Evolutionary conservation across 2,113 vertebrate species (phyloP).

Genomic region (Panthera leo): DNA sequence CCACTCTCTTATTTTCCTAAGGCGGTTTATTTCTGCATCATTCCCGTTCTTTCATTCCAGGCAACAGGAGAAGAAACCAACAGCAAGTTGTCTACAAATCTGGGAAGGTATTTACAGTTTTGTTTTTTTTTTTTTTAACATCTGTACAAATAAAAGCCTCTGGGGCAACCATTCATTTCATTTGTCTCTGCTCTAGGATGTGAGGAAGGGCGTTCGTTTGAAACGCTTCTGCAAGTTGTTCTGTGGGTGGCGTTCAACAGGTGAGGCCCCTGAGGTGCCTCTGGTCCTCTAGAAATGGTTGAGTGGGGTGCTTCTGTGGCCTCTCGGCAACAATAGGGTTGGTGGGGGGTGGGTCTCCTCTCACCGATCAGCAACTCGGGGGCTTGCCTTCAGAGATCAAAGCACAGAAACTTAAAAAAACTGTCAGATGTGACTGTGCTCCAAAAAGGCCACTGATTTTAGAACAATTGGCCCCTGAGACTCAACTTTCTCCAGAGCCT

Average conservation of each 20-base stretch:
- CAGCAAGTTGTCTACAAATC: not conserved
- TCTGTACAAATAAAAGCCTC: constrained; percentile 49
- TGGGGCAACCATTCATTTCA: constrained; percentile 43
- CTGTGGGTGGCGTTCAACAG: constrained; percentile 35
- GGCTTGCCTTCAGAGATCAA: not conserved
- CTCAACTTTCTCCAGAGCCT: not conserved
- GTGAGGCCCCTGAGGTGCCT: not conserved
- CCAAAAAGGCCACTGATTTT: not conserved
- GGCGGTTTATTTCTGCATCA: not conserved
- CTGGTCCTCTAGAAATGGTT: not conserved
- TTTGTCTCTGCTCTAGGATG: constrained; percentile 7
- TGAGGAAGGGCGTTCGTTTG: not conserved
- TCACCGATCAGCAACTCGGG: not conserved
- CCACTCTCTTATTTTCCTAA: not conserved
- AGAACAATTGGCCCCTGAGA: not conserved
- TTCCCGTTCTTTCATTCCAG: not conserved
- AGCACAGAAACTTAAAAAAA: not conserved
- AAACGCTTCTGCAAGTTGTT: constrained; percentile 54
- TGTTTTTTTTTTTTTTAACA: not conserved
- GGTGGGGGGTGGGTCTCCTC: not conserved
- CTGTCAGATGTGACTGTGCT: not conserved
- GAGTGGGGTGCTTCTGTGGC: not conserved
- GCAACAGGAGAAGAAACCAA: not conserved
- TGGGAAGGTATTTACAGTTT: not conserved
- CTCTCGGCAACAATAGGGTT: no score